A percentile compares a stretch with the other conserved stretches of the same genome.
Evolutionary conservation across 2,797 vertebrate genomes (phyloP).

Genomic region (Perodicticus potto): DNA sequence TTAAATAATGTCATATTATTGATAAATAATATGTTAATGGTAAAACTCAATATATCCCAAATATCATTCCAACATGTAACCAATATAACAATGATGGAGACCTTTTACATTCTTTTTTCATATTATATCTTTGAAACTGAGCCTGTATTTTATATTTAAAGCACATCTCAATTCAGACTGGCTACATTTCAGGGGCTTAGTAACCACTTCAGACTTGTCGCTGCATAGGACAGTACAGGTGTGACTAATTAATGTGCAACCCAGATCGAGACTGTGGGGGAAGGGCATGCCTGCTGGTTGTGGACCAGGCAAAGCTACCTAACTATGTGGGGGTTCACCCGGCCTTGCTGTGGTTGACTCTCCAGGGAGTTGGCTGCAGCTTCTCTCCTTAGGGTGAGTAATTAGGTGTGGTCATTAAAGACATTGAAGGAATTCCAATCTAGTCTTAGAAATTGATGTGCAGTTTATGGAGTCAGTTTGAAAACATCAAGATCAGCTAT

Average conservation of each 20-base stretch:
- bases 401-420: neutral
- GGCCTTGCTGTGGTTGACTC: neutral
- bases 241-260: neutral
- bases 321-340: neutral
- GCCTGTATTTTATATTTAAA: neutral
- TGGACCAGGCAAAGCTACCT: neutral
- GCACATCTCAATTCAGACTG: neutral
- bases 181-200: neutral
- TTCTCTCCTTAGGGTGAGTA: neutral
- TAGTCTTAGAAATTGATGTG: neutral
- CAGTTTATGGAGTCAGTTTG: neutral
- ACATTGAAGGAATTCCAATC: neutral
- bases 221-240: neutral
- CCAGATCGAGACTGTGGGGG: neutral
- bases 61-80: neutral
- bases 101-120: neutral
- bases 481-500: neutral
- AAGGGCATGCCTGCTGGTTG: neutral
- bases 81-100: neutral
- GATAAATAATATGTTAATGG: neutral
- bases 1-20: neutral
- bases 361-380: neutral
- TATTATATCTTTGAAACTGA: neutral
- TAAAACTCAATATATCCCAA: neutral
- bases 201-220: neutral